Conservation (phyloP, 2,113 vertebrate species). For the Nesogale talazaci region DNA sequence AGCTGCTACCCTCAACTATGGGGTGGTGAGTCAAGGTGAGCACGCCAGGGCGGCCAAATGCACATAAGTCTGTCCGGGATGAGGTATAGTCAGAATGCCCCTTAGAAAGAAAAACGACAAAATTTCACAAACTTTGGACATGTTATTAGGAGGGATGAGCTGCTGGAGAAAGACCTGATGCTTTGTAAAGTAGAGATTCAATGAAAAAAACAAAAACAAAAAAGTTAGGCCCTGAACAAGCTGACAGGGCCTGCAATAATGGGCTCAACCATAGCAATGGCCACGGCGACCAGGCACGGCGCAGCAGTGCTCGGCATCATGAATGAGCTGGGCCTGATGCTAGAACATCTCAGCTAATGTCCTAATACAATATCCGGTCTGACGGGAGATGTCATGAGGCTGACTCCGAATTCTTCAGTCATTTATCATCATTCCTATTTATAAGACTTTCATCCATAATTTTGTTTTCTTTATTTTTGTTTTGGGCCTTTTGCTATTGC, state of each 20-base stretch:
- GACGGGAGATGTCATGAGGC: neutral
- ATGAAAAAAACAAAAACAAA: neutral
- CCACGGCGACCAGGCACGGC: too few species aligned
- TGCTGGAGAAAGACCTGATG: neutral
- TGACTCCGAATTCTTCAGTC: neutral
- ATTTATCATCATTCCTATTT: neutral
- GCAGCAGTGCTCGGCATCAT: too few species aligned
- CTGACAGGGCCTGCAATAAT: neutral
- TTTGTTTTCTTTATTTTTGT: too few species aligned
- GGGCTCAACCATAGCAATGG: too few species aligned
- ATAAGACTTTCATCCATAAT: neutral
- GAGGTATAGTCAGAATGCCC: neutral
- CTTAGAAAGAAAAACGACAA: neutral
- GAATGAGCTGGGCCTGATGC: too few species aligned
- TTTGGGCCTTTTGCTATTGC: too few species aligned
- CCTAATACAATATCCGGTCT: too few species aligned
- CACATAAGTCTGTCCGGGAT: neutral
- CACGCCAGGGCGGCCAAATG: neutral
- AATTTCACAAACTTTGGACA: neutral
- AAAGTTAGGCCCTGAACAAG: neutral
- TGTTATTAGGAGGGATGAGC: neutral
- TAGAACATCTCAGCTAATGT: too few species aligned
- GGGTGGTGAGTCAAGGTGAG: neutral
- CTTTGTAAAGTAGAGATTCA: neutral
- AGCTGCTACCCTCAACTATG: neutral